phyloP scores from a whole-genome alignment of 1,140 invertebrate species.

The Plodia interpunctella region DNA sequence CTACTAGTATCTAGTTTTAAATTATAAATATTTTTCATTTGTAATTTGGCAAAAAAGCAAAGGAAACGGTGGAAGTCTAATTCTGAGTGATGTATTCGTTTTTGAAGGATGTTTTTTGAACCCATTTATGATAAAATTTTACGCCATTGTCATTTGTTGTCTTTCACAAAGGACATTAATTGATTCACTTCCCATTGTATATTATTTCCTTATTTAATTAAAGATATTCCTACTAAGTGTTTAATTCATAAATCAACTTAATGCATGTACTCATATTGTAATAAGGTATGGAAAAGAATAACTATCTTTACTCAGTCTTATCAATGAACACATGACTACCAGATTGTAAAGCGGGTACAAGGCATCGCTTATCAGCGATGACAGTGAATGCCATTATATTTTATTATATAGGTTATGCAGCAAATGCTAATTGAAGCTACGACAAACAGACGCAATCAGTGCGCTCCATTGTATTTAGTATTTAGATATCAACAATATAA shows the following conservation, averaged over 20 bases:
- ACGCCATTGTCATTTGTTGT: no score
- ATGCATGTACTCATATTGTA: not conserved
- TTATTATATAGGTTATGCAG: not conserved
- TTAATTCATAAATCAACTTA: constrained; percentile 16
- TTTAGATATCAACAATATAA: no score
- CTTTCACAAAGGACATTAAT: no score
- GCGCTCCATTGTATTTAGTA: not conserved
- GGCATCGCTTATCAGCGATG: constrained; percentile 31
- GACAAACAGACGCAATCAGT: not conserved
- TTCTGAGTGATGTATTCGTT: no score
- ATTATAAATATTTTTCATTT: no score
- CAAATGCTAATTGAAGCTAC: constrained; percentile 1
- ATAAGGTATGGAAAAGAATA: not conserved
- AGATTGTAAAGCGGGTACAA: constrained; percentile 22
- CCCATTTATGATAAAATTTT: no score
- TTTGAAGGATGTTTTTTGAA: no score
- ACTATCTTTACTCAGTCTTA: constrained; percentile 23
- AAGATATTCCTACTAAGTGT: not conserved
- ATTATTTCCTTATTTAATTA: no score
- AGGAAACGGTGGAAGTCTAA: no score
- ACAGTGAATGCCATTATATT: constrained; percentile 28
- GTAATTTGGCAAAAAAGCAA: no score
- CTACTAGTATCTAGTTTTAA: no score
- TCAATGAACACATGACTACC: constrained; percentile 23
- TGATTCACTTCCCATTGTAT: no score